These are phyloP conservation scores for roundworm (Caenorhabditis elegans) DNA, from an alignment of 1,140 invertebrate genomes.

Conservation along the genomic window DNA sequence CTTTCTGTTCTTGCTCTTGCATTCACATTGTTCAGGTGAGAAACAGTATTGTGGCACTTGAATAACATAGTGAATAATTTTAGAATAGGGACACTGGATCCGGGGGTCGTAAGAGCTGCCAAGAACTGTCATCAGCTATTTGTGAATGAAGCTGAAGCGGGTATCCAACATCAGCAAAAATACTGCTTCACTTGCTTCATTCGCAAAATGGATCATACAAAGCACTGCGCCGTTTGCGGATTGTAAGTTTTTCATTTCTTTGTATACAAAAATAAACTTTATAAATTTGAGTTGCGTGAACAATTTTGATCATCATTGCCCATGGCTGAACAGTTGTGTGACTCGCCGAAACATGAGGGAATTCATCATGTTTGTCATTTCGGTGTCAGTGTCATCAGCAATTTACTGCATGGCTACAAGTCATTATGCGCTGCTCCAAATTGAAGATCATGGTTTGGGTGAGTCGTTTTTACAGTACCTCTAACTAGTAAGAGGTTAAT, in stretches of 20 bases:
- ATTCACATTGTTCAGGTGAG: slow-evolving; percentile 16
- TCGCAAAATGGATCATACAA: background rate
- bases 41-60: background rate
- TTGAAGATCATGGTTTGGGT: slow-evolving; percentile 37
- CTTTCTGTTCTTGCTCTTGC: background rate
- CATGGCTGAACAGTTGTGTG: slow-evolving; percentile 90
- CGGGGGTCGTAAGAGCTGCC: background rate
- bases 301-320: slow-evolving; percentile 91
- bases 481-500: too few relatives aligned
- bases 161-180: background rate
- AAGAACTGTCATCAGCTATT: slow-evolving; percentile 5
- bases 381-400: background rate
- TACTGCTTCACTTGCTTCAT: slow-evolving; percentile 42
- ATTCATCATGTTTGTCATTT: slow-evolving; percentile 49
- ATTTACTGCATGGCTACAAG: slow-evolving; percentile 14
- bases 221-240: slow-evolving; percentile 38
- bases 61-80: background rate
- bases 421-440: background rate
- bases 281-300: slow-evolving; percentile 76
- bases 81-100: slow-evolving; percentile 2
- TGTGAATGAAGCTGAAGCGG: slow-evolving; percentile 12
- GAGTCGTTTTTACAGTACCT: too few relatives aligned
- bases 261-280: background rate
- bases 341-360: slow-evolving; percentile 68
- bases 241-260: background rate